Evolutionary conservation across 2,797 vertebrate species (phyloP), one percentile per base, ranked within the genome.

Genomic region (Dermochelys coriacea): DNA sequence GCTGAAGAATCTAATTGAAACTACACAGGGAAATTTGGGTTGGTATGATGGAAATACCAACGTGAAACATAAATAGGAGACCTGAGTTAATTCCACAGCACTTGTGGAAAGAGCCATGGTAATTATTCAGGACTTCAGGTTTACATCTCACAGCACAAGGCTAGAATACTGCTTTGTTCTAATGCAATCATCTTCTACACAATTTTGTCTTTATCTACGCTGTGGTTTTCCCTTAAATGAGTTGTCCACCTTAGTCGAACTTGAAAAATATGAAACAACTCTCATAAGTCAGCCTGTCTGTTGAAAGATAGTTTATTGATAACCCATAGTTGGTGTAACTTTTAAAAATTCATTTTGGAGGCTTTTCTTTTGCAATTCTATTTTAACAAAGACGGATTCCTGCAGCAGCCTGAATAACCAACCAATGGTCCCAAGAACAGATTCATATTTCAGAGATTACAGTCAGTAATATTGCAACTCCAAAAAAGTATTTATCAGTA

Each of bases 351-450:
- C 41, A 8, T 8, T 91, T 82, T 41, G 61, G 49, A 86, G 54
- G 12, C 37, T 81, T 54, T 52, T 52, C 82, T 71, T 86, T n/a
- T 27, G 95, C 25, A 82, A 68, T 96, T 93, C 90, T 78, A 55
- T 64, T 75, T 91, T 92, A 89, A 90, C 77, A 95, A 84, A 93
- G 21, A 86, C 16, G 54, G 71, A 75, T 96, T 93, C 81, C 31
- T 31, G 37, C 18, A 84, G 52, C 10, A 27, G 37, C 52, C 50
- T 54, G 31, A 54, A 68, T 31, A 86, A 61, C 89, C 89, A 86
- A 34, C 54, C 25, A 29, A 55, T 34, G 71, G 12, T n/a, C 94
- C 55, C 50, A 78, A 64, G 52, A 87, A 79, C 49, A 87, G 41
- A 52, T 16, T 86, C 79, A 83, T 91, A 84, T 88, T 90, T 84